Percentiles rank a stretch among this genome's conserved stretches.
These are phyloP conservation scores for Xenopus tropicalis DNA, from an alignment of 2,113 vertebrate genomes.

Conservation along the genomic window DNA sequence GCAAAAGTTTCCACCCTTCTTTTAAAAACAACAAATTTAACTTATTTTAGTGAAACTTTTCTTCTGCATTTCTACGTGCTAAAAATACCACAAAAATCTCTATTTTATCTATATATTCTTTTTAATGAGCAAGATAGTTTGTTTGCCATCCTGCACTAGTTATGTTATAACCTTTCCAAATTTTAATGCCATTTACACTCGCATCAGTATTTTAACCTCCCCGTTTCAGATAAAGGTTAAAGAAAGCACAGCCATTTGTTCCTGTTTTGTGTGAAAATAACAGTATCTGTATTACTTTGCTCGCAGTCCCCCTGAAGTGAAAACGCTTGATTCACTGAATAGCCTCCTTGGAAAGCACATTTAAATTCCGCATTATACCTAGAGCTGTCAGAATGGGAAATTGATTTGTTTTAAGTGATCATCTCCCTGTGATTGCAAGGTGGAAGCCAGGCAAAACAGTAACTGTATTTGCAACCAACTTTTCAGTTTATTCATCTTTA, in stretches of 20 bases:
- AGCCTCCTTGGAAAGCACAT: neutral
- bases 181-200: neutral
- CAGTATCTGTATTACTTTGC: neutral
- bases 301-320: neutral
- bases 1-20: no score
- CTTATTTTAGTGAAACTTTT: no score
- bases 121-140: no score
- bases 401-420: constrained; percentile 1
- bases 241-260: neutral
- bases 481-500: neutral
- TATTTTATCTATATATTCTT: no score
- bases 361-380: neutral
- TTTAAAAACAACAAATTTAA: no score
- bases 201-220: neutral
- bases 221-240: neutral
- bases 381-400: neutral
- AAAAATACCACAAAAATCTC: no score
- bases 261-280: neutral
- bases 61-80: no score
- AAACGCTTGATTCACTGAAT: neutral
- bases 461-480: neutral
- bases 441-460: neutral
- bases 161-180: neutral
- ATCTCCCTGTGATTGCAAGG: neutral
- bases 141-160: neutral